These are phyloP conservation scores for Bombus difficillimus DNA, from an alignment of 1,140 invertebrate species.

Conservation along the genomic window DNA sequence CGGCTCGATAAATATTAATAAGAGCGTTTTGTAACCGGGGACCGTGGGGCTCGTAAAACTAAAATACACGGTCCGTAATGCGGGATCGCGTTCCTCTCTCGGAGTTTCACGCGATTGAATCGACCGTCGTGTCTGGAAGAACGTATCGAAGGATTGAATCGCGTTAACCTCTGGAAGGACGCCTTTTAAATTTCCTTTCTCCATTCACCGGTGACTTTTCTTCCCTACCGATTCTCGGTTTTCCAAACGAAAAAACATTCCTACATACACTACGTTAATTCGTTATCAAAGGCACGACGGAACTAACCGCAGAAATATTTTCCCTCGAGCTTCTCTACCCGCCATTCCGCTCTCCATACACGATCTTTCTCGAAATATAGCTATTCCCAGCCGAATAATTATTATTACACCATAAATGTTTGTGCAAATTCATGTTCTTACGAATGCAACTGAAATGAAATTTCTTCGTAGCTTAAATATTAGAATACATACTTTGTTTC, in stretches of 20 bases:
- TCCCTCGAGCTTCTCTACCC: too few species aligned
- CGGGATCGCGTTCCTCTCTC: neutral
- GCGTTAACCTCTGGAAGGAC: slow-evolving; percentile 9
- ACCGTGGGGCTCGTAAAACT: neutral
- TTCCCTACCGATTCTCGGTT: neutral
- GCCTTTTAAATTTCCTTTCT: slow-evolving; percentile 23
- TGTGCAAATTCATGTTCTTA: neutral
- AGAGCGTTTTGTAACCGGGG: neutral
- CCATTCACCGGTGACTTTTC: neutral
- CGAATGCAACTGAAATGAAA: neutral
- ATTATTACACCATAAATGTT: too few species aligned
- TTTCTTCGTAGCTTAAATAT: too few species aligned
- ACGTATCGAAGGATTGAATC: slow-evolving; percentile 12
- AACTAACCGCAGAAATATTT: too few species aligned
- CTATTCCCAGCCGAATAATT: neutral
- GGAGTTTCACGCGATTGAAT: neutral
- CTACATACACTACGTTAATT: neutral
- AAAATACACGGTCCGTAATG: neutral
- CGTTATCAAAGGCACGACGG: neutral
- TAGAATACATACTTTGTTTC: too few species aligned
- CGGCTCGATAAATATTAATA: slow-evolving; percentile 33
- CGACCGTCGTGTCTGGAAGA: neutral
- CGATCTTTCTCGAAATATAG: neutral
- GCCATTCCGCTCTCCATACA: too few species aligned
- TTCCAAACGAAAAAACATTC: neutral